Base-by-base conservation (phyloP, 2,888 invertebrate species). In the Nemurella pictetii region DNA sequence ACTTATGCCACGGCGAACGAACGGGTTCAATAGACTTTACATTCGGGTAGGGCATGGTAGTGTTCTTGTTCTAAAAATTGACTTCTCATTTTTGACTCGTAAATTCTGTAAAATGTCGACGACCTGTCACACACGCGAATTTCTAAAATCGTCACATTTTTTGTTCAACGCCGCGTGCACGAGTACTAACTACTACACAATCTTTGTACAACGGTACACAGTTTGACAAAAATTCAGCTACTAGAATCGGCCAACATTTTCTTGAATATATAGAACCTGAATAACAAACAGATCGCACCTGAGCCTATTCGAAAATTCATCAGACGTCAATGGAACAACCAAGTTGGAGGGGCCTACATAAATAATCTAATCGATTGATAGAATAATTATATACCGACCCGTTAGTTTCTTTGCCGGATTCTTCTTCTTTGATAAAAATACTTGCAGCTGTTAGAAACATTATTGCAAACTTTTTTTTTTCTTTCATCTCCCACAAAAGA, bases 21-120 rank as follows among this genome's bases (percentile, higher is more conserved):
- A 1, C 28, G 72, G 82, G 82, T 82, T 82, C 82, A 82, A 82
- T 15, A 82, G 55, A 82, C 82, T 82, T 82, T 72, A 72, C 72
- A 82, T 82, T 82, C 55, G 82, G 82, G 72, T 28, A 55, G 82
- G 82, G n/a, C 27, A 82, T 82, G 82, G 55, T 82, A 55, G 82
- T 82, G 72, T 9, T 26, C 81, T 20, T 12, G 72, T 55, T 82
- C 82, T 82, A 82, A 82, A 82, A 82, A 82, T 82, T 82, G 82
- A 20, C 82, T 82, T 26, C n/a, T 25, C 36, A 32, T 35, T 81
- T 81, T 81, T 81, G 30, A 35, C 80, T n/a, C 7, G 35, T 25
- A 35, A 20, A 7, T n/a, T 81, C 80, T 55, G 80, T 75, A 75
- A n/a, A 26, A 75, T 75, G 75, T 75, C 75, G 28, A 5, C 75